Evolutionary conservation across 2,113 vertebrate genomes (phyloP).

Genomic region (Scopus umbretta): DNA sequence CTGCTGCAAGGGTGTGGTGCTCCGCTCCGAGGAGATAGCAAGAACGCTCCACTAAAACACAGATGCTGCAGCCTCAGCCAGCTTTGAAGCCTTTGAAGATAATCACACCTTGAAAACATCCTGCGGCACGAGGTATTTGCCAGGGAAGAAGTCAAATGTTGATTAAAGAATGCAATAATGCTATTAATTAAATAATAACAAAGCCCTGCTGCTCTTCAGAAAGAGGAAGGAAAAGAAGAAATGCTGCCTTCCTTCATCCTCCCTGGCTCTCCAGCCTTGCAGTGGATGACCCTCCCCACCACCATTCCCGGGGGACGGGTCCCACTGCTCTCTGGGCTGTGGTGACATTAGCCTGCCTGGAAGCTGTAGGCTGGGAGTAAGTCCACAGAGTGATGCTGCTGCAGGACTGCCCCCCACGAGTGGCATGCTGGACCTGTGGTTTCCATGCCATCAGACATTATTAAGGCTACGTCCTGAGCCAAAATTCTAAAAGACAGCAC

Average conservation of each 20-base stretch:
- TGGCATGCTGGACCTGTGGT: accelerated
- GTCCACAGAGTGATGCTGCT: accelerated
- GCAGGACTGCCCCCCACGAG: accelerated
- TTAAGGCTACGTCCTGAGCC: not conserved
- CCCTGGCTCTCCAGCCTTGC: not conserved
- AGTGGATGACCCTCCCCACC: not conserved
- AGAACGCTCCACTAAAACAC: not conserved
- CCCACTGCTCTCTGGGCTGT: not conserved
- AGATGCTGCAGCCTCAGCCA: constrained; percentile 10
- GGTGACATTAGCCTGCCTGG: not conserved
- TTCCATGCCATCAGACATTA: not conserved
- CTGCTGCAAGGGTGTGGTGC: not conserved
- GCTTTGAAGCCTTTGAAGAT: constrained; percentile 39
- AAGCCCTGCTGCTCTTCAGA: not conserved
- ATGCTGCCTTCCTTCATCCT: not conserved
- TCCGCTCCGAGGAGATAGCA: not conserved
- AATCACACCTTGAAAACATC: constrained; percentile 14
- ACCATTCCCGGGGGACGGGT: not conserved
- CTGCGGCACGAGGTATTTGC: not conserved
- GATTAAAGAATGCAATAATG: constrained; percentile 4
- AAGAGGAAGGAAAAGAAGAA: not conserved
- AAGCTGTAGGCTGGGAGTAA: not conserved
- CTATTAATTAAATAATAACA: not conserved
- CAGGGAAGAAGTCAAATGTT: constrained; percentile 1
- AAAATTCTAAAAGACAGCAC: not conserved